A percentile compares a stretch with the other conserved stretches of the same genome.
These are phyloP conservation scores for Muscicapa adusta DNA, from an alignment of 2,113 vertebrate genomes.

Conservation along the genomic window DNA sequence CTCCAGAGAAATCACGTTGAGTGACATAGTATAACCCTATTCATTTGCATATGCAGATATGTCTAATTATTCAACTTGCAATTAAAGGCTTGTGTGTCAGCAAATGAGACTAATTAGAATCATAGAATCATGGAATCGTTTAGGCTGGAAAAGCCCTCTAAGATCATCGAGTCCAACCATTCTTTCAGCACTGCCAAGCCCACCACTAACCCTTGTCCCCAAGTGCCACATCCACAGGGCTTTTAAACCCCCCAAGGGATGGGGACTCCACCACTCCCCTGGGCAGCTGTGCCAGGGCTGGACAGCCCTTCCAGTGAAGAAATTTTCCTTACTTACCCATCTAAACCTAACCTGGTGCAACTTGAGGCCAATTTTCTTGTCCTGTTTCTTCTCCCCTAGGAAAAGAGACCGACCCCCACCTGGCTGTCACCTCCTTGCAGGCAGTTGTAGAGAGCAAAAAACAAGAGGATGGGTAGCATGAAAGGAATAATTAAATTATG, in stretches of 20 bases:
- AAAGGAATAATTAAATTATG: neutral
- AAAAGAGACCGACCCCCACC: neutral
- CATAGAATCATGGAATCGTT: conserved; percentile 11
- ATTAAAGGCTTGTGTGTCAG: conserved; percentile 79
- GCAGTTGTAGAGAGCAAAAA: neutral
- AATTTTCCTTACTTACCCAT: neutral
- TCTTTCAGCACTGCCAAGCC: neutral
- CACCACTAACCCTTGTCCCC: neutral
- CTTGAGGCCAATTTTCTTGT: neutral
- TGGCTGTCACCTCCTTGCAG: neutral
- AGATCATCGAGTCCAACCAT: neutral
- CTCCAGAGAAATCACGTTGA: conserved; percentile 70
- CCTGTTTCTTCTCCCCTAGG: neutral
- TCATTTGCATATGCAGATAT: conserved; percentile 80
- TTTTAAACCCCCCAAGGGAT: neutral
- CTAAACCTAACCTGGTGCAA: neutral
- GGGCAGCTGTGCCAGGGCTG: neutral
- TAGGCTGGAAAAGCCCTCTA: conserved; percentile 8
- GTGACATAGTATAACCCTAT: conserved; percentile 56
- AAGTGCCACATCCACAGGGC: neutral
- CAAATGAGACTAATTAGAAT: conserved; percentile 80
- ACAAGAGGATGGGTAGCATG: neutral
- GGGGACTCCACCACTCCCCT: neutral
- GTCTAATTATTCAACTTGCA: conserved; percentile 74
- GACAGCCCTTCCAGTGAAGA: neutral